Percentiles rank a stretch among this genome's conserved stretches.
Conservation (phyloP, 2,113 vertebrate genomes). For the Polypterus senegalus region DNA sequence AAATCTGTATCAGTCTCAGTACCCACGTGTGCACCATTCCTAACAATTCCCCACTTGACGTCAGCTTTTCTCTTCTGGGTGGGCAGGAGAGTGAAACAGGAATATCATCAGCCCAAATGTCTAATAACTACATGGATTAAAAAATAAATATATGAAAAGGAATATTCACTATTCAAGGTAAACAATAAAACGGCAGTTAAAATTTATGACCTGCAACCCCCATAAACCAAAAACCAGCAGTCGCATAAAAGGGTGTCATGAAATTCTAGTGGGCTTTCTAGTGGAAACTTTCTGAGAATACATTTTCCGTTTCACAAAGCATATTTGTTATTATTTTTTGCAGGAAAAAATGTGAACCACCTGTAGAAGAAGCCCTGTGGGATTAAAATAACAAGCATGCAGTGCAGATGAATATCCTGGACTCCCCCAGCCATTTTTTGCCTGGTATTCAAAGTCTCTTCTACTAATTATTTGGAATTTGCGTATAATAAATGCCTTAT, state of each 20-base stretch:
- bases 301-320: slow-evolving; percentile 52
- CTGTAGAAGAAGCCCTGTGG: slow-evolving; percentile 44
- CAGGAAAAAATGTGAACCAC: slow-evolving; percentile 56
- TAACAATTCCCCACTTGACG: no score
- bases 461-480: slow-evolving; percentile 60
- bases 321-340: slow-evolving; percentile 37
- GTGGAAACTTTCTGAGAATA: slow-evolving; percentile 45
- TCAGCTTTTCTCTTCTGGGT: no score
- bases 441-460: slow-evolving; percentile 40
- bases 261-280: slow-evolving; percentile 35
- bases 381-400: slow-evolving; percentile 39
- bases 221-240: slow-evolving; percentile 9
- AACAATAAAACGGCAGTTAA: slow-evolving; percentile 10
- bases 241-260: slow-evolving; percentile 19
- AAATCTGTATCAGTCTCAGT: no score
- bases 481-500: slow-evolving; percentile 59
- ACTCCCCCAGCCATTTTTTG: slow-evolving; percentile 31
- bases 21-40: no score
- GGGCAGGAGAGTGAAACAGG: no score
- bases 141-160: neutral
- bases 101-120: no score
- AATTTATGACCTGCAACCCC: slow-evolving; percentile 14
- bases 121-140: no score
- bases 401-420: slow-evolving; percentile 38
- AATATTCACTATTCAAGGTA: slow-evolving; percentile 11